phyloP scores from a whole-genome alignment of 2,797 vertebrate genomes.

The Galago senegalensis region DNA sequence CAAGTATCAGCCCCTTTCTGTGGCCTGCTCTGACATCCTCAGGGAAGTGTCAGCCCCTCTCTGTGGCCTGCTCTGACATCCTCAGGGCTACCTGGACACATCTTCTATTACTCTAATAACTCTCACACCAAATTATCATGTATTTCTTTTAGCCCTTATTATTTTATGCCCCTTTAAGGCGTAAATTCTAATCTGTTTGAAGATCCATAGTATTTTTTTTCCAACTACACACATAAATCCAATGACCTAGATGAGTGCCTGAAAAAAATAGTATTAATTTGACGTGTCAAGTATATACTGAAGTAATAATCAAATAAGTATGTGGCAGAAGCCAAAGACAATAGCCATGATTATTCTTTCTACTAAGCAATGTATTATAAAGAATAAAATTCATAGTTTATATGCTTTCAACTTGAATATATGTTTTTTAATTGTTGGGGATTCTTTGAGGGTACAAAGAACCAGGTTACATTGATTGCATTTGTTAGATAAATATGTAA shows the following conservation, averaged over 20 bases:
- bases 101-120: not conserved
- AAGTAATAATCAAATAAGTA: not conserved
- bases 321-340: not conserved
- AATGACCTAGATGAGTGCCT: not conserved
- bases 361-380: not conserved
- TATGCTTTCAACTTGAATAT: not conserved
- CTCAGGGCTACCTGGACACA: not conserved
- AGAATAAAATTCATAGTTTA: not conserved
- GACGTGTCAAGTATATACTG: not conserved
- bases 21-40: not conserved
- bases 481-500: too few species aligned
- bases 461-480: too few species aligned
- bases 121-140: not conserved
- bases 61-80: not conserved
- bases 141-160: not conserved
- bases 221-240: not conserved
- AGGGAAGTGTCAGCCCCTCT: not conserved
- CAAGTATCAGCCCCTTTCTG: not conserved
- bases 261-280: not conserved
- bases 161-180: not conserved
- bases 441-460: too few species aligned
- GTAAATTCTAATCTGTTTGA: not conserved
- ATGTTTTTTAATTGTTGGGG: too few species aligned
- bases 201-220: not conserved
- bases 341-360: not conserved